These are phyloP conservation scores for Agrypnus murinus DNA, from an alignment of 2,888 invertebrate genomes.

Conservation along the genomic window DNA sequence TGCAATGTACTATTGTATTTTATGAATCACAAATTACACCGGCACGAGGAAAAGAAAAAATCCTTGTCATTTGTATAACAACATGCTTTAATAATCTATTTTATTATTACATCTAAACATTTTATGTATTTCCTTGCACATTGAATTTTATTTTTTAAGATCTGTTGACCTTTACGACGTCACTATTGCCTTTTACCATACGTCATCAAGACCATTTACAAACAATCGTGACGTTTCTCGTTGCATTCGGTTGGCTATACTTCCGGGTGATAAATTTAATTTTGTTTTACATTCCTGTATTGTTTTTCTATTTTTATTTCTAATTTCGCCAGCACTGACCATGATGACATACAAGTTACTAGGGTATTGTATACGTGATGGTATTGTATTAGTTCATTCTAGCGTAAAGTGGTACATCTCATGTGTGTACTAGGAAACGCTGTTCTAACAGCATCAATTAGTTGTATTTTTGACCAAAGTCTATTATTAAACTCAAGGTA, in stretches of 20 bases:
- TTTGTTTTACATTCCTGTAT: neutral
- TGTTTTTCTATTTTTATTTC: conserved; percentile 16
- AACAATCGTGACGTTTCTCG: conserved; percentile 8
- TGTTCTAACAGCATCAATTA: conserved; percentile 26
- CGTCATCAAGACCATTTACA: conserved; percentile 18
- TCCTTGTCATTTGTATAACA: too few relatives aligned
- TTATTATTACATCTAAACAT: too few relatives aligned
- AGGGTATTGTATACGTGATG: too few relatives aligned
- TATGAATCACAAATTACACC: too few relatives aligned
- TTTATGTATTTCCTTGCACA: too few relatives aligned
- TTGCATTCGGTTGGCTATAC: conserved; percentile 13
- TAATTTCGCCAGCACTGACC: neutral
- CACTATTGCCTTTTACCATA: neutral
- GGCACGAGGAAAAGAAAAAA: too few relatives aligned
- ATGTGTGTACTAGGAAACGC: conserved; percentile 9
- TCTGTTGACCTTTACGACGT: neutral
- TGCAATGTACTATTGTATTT: too few relatives aligned
- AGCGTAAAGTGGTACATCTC: conserved; percentile 23
- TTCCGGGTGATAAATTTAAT: conserved; percentile 21
- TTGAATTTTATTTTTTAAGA: neutral
- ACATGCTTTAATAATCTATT: too few relatives aligned
- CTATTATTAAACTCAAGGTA: conserved; percentile 36
- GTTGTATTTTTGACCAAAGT: conserved; percentile 1
- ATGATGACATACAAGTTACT: too few relatives aligned
- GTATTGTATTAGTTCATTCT: conserved; percentile 18